phyloP scores from a whole-genome alignment of 1,140 invertebrate genomes.

The Drosophila pachea region DNA sequence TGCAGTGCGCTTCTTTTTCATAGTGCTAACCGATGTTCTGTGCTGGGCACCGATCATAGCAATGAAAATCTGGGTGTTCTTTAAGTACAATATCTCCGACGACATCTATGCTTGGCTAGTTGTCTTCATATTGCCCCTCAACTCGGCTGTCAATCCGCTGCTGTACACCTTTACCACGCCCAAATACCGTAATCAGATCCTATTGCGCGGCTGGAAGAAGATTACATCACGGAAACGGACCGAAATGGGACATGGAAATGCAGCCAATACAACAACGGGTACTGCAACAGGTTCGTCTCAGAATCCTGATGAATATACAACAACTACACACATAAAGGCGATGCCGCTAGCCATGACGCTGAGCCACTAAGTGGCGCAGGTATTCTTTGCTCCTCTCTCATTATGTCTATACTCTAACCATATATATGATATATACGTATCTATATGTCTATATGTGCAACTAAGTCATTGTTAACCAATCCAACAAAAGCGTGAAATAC shows the following conservation, averaged over 20 bases:
- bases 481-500: constrained; percentile 60
- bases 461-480: constrained; percentile 60
- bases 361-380: constrained; percentile 32
- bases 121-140: constrained; percentile 88
- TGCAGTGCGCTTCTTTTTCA: constrained; percentile 86
- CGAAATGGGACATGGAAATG: constrained; percentile 57
- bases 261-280: constrained; percentile 66
- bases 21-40: constrained; percentile 86
- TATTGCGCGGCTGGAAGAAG: constrained; percentile 75
- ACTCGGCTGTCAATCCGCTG: constrained; percentile 88
- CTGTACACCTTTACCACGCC: constrained; percentile 89
- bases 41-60: constrained; percentile 88
- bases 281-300: constrained; percentile 73
- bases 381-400: constrained; percentile 41
- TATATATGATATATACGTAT: constrained; percentile 30
- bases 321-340: constrained; percentile 39
- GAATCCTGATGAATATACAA: constrained; percentile 68
- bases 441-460: constrained; percentile 44
- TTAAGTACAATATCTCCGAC: constrained; percentile 81
- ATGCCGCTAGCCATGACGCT: constrained; percentile 58
- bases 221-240: constrained; percentile 66
- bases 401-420: constrained; percentile 55
- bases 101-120: constrained; percentile 87
- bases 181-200: constrained; percentile 82
- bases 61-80: constrained; percentile 84